Evolutionary conservation across 2,113 vertebrate genomes (phyloP).

Genomic region (Ibidorhyncha struthersii): DNA sequence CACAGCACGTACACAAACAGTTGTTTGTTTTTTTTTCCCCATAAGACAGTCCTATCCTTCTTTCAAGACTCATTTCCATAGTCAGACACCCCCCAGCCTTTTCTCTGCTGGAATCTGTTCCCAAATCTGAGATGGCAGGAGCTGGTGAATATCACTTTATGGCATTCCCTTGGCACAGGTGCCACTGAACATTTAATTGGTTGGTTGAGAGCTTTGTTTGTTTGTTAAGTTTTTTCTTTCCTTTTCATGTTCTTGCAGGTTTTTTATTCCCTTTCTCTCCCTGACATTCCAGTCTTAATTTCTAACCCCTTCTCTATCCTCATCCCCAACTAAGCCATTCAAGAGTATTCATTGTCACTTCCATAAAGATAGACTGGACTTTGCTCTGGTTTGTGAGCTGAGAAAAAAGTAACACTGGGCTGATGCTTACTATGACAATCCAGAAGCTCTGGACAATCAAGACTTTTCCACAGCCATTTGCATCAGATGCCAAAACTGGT

Average conservation of each 20-base stretch:
- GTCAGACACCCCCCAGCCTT: background rate
- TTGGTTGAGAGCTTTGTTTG: background rate
- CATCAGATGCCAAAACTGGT: background rate
- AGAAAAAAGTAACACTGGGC: background rate
- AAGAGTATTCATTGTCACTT: background rate
- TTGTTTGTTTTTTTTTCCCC: background rate
- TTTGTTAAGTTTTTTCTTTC: background rate
- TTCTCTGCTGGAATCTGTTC: background rate
- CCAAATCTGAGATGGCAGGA: background rate
- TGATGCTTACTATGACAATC: background rate
- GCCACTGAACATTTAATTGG: background rate
- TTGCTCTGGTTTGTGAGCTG: background rate
- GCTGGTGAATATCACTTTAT: background rate
- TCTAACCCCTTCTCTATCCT: background rate
- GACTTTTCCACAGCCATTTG: background rate
- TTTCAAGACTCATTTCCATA: background rate
- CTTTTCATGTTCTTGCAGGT: background rate
- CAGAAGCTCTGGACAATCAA: background rate
- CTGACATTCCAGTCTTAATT: background rate
- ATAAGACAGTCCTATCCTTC: background rate
- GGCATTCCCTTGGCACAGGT: background rate
- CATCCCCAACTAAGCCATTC: background rate
- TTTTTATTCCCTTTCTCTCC: background rate
- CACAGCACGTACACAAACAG: rapidly evolving
- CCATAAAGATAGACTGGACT: background rate